These are phyloP conservation scores for Bombyx huttoni DNA, from an alignment of 2,888 invertebrate species.

Conservation along the genomic window DNA sequence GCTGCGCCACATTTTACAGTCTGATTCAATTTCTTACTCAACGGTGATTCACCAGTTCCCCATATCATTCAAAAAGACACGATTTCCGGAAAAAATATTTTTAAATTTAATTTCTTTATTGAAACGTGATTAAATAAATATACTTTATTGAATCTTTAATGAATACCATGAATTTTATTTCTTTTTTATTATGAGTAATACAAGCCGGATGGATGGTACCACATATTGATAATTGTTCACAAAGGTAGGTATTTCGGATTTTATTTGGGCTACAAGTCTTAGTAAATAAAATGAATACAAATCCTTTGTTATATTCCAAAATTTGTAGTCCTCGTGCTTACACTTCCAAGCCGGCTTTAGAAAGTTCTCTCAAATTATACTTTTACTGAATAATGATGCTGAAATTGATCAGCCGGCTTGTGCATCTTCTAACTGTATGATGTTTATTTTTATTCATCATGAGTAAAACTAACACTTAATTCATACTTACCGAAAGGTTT, in stretches of 20 bases:
- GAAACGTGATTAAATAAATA: too few relatives aligned
- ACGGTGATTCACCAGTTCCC: conserved; percentile 56
- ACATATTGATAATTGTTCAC: neutral
- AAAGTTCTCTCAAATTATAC: conserved; percentile 5
- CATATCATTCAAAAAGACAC: conserved; percentile 39
- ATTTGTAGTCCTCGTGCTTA: neutral
- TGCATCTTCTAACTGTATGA: conserved; percentile 11
- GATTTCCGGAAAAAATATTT: conserved; percentile 25
- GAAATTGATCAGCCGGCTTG: conserved; percentile 24
- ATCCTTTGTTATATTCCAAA: too few relatives aligned
- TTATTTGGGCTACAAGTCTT: too few relatives aligned
- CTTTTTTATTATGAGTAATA: too few relatives aligned
- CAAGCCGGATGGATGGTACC: neutral
- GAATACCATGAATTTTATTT: too few relatives aligned
- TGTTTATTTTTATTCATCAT: conserved; percentile 19
- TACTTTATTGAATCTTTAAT: too few relatives aligned
- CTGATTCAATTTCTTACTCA: conserved; percentile 39
- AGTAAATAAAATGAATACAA: too few relatives aligned
- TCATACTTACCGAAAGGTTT: conserved; percentile 47
- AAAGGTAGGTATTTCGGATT: neutral
- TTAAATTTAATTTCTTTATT: neutral
- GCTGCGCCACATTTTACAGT: conserved; percentile 18
- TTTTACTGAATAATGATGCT: conserved; percentile 11
- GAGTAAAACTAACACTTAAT: conserved; percentile 52
- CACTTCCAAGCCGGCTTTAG: neutral